phyloP scores from a whole-genome alignment of 92 coral and sea anemone genomes.

The Hydrozoanthus gracilis region DNA sequence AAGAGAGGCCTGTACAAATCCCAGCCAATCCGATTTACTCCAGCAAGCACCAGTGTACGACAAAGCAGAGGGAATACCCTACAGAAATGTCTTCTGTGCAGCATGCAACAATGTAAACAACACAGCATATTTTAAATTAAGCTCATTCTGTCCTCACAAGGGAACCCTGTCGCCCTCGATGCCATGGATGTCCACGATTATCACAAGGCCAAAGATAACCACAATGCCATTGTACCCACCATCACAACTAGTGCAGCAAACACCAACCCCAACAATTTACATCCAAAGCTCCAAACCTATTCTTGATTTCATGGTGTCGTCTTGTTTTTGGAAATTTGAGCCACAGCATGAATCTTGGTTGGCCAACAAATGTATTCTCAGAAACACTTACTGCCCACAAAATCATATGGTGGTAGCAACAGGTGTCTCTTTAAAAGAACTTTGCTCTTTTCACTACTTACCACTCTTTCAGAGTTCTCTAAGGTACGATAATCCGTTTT shows the following conservation, averaged over 20 bases:
- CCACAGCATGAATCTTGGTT: constrained; percentile 9
- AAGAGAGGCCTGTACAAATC: constrained; percentile 22
- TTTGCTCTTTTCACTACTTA: constrained; percentile 17
- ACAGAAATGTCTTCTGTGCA: constrained; percentile 28
- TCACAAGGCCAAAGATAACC: not conserved
- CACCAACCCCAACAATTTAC: not conserved
- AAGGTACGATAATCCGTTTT: constrained; percentile 43
- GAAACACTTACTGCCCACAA: not conserved
- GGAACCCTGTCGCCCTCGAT: not conserved
- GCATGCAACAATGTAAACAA: constrained; percentile 14
- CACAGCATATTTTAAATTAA: not conserved
- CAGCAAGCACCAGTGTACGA: constrained; percentile 36
- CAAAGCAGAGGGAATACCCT: constrained; percentile 22
- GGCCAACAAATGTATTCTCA: constrained; percentile 18
- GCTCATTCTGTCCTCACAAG: not conserved
- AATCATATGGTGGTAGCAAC: not conserved
- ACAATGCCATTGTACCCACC: not conserved
- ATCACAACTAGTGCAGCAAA: not conserved
- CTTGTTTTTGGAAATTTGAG: not conserved
- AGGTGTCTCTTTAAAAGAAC: constrained; percentile 5
- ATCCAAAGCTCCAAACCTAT: not conserved
- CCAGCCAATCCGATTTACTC: constrained; percentile 22
- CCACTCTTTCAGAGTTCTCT: constrained; percentile 5
- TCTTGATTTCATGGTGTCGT: not conserved
- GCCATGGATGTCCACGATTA: not conserved